These are phyloP conservation scores for Pseudochirops corinnae DNA, from an alignment of 2,797 vertebrate genomes.

Conservation along the genomic window DNA sequence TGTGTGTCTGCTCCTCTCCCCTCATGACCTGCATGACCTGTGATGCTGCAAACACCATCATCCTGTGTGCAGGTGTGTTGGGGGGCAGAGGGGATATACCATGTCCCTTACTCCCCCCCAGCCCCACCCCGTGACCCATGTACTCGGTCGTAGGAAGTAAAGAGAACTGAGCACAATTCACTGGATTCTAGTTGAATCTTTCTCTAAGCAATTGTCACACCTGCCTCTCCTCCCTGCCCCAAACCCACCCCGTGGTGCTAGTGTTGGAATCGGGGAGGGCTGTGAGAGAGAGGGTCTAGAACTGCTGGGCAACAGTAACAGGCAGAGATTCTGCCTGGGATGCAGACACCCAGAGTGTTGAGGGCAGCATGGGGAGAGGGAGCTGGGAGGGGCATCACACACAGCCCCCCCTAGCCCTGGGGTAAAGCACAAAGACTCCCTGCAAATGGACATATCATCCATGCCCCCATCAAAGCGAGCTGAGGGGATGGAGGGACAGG, in stretches of 20 bases:
- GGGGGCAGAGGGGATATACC: constrained; percentile 66
- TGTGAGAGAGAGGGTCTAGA: constrained; percentile 43
- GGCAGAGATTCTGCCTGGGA: constrained; percentile 64
- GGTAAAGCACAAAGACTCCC: constrained; percentile 80
- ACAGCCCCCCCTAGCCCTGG: constrained; percentile 54
- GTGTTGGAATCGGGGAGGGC: constrained; percentile 67
- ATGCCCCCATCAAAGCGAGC: constrained; percentile 44
- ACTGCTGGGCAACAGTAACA: constrained; percentile 76
- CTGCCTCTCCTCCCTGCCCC: constrained; percentile 51
- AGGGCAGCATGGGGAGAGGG: constrained; percentile 75
- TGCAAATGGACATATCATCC: constrained; percentile 50
- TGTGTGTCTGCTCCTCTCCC: constrained; percentile 76
- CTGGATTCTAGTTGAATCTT: constrained; percentile 82
- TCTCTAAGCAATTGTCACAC: constrained; percentile 77
- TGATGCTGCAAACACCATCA: constrained; percentile 82
- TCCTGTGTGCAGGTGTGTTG: constrained; percentile 76
- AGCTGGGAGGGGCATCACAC: constrained; percentile 59
- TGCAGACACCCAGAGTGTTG: constrained; percentile 73
- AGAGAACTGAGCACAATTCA: constrained; percentile 82
- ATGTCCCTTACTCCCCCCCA: constrained; percentile 64
- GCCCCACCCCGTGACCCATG: constrained; percentile 79
- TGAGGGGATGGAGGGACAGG: background rate
- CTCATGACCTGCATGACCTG: constrained; percentile 80
- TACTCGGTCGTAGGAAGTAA: constrained; percentile 83
- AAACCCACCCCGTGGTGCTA: constrained; percentile 77